phyloP scores from a whole-genome alignment of 2,888 invertebrate genomes.

The Bedellia somnulentella region DNA sequence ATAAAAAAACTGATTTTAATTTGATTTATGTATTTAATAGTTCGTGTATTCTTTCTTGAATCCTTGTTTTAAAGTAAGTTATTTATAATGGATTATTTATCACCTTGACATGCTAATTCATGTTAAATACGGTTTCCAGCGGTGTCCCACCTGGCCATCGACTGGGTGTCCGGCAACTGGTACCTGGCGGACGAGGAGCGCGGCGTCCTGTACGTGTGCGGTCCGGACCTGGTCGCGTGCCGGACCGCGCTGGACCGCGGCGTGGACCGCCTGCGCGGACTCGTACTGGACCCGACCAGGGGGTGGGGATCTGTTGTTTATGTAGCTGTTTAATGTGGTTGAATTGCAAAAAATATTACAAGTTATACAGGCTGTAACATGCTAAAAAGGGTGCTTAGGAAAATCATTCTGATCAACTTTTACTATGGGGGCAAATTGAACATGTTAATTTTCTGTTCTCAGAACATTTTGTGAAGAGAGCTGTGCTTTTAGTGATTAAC shows the following conservation, averaged over 20 bases:
- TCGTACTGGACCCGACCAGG: constrained; percentile 77
- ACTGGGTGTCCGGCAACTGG: constrained; percentile 88
- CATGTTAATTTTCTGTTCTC: no score
- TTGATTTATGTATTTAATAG: neutral
- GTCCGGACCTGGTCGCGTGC: constrained; percentile 63
- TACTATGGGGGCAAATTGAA: no score
- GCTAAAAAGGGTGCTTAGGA: no score
- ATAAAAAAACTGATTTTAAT: neutral
- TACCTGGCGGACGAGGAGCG: constrained; percentile 74
- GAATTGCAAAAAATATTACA: no score
- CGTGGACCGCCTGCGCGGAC: constrained; percentile 69
- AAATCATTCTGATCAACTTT: no score
- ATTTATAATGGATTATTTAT: constrained; percentile 1
- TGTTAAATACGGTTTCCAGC: constrained; percentile 45
- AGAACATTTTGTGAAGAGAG: no score
- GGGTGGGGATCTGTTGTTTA: constrained; percentile 31
- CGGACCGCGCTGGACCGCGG: constrained; percentile 68
- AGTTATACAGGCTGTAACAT: no score
- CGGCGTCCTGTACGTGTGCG: constrained; percentile 73
- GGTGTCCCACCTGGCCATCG: constrained; percentile 74
- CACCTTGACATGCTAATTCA: neutral
- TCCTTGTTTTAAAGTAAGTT: neutral
- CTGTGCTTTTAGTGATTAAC: no score
- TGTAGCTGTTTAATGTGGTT: neutral
- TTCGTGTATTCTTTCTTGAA: neutral